These are phyloP conservation scores for human (Homo sapiens) DNA, from an alignment of 2,113 vertebrate species.

Conservation along the genomic window DNA sequence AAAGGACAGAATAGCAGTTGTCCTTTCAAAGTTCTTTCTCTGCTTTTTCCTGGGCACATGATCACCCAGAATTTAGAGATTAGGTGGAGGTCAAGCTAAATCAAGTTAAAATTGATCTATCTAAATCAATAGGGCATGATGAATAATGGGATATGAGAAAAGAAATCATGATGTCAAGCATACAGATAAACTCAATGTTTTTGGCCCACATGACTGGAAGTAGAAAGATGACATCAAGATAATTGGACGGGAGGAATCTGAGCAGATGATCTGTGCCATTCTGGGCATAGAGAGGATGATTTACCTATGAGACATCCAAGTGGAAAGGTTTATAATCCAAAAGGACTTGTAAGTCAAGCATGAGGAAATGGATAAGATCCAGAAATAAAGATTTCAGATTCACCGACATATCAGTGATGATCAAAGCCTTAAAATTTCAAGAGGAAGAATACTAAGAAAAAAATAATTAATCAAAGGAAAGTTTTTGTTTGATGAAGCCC, in stretches of 20 bases:
- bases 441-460: neutral
- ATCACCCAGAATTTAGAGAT: neutral
- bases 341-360: neutral
- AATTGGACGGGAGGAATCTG: neutral
- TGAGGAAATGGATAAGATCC: neutral
- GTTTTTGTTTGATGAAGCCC: neutral
- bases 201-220: fast-evolving
- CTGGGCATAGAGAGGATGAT: neutral
- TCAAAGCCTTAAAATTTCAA: conserved; percentile 11
- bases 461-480: neutral
- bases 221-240: neutral
- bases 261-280: neutral
- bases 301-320: neutral
- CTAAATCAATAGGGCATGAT: neutral
- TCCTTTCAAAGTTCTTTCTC: neutral
- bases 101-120: neutral
- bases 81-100: neutral
- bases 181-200: neutral
- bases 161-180: neutral
- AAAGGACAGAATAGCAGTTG: neutral
- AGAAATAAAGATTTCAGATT: neutral
- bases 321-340: neutral
- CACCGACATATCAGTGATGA: neutral
- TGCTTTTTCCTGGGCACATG: neutral
- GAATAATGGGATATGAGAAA: neutral